phyloP scores from a whole-genome alignment of 1,140 invertebrate genomes.

The Agrypnia vestita region DNA sequence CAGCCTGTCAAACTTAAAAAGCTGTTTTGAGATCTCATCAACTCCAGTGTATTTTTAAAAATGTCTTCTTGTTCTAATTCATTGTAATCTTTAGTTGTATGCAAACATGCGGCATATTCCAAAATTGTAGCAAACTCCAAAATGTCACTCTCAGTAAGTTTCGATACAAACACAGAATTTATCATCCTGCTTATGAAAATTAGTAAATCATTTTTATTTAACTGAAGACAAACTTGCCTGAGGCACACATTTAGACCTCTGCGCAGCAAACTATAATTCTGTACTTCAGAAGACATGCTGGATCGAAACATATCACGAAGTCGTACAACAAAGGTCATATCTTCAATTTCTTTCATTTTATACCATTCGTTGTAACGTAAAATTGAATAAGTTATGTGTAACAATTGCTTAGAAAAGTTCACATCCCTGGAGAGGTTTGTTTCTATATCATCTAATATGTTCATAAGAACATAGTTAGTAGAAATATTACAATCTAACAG shows the following conservation, averaged over 20 bases:
- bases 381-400: constrained; percentile 13
- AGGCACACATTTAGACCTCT: constrained; percentile 34
- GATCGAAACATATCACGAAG: constrained; percentile 43
- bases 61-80: constrained; percentile 18
- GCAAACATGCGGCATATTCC: constrained; percentile 34
- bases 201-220: constrained; percentile 35
- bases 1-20: constrained; percentile 72
- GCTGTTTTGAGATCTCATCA: constrained; percentile 62
- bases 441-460: constrained; percentile 19
- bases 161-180: neutral
- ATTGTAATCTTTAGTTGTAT: constrained; percentile 20
- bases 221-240: constrained; percentile 21
- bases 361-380: constrained; percentile 26
- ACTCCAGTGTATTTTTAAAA: constrained; percentile 25
- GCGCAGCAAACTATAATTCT: constrained; percentile 25
- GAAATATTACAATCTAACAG: neutral
- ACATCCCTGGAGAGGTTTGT: neutral
- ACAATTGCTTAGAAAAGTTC: constrained; percentile 25
- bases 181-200: constrained; percentile 42
- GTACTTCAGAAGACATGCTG: constrained; percentile 7
- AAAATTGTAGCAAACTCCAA: constrained; percentile 25
- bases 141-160: constrained; percentile 20
- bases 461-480: constrained; percentile 13
- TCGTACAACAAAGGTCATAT: constrained; percentile 25
- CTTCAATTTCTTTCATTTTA: neutral